Evolutionary conservation across 2,888 invertebrate species (phyloP).

Genomic region (Xestia xanthographa): DNA sequence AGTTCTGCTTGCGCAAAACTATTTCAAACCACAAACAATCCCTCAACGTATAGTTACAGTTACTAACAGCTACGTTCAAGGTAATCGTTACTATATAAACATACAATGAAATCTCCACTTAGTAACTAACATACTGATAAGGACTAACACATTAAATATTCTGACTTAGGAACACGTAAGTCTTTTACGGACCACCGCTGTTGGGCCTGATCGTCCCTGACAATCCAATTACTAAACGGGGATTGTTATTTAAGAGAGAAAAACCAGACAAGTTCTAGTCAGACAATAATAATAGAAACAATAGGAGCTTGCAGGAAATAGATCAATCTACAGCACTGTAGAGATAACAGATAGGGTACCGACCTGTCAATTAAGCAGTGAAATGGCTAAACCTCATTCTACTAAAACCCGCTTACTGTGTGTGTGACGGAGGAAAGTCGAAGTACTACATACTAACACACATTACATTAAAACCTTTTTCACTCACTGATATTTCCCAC

Average conservation of each 20-base stretch:
- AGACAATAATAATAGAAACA: conserved; percentile 49
- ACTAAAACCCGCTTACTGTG: conserved; percentile 53
- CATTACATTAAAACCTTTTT: conserved; percentile 14
- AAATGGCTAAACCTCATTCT: conserved; percentile 60
- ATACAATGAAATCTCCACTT: conserved; percentile 24
- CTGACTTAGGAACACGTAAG: conserved; percentile 34
- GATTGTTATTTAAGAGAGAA: conserved; percentile 73
- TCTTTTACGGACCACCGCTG: conserved; percentile 55
- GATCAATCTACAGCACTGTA: conserved; percentile 44
- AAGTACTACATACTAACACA: conserved; percentile 21
- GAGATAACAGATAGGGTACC: conserved; percentile 55
- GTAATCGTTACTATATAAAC: neutral
- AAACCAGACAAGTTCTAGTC: conserved; percentile 59
- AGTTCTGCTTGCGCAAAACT: conserved; percentile 2
- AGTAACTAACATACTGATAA: conserved; percentile 12
- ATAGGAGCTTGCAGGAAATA: conserved; percentile 48
- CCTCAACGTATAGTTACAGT: conserved; percentile 6
- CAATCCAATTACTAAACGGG: conserved; percentile 79
- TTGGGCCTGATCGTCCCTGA: conserved; percentile 74
- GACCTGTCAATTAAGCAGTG: conserved; percentile 55
- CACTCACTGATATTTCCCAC: conserved; percentile 7
- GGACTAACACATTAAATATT: conserved; percentile 28
- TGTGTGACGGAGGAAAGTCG: conserved; percentile 33
- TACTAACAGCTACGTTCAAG: conserved; percentile 6
- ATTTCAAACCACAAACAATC: conserved; percentile 13